Base-by-base conservation (phyloP, 2,113 vertebrate species). In the Ceratotherium simum region DNA sequence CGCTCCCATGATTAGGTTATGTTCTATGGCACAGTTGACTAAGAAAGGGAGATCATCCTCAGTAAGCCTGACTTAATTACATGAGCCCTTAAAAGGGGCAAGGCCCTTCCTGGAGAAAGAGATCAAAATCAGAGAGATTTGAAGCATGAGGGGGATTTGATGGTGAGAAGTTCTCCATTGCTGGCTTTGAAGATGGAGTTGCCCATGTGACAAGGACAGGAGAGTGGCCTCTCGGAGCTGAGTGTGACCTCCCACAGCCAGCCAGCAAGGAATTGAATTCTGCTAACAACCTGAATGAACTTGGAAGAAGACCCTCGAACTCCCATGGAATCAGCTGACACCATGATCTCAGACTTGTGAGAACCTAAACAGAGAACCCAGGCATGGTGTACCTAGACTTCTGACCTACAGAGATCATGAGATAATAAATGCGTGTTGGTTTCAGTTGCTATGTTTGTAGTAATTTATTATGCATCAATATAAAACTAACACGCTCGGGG, bases 221-320 rank as follows among this genome's bases (percentile, higher is more conserved):
- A 51, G 8, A 62, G 14, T 21, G 31, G 21, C 3, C 27, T 90
- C 62, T 56, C 2, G 3, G 39, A 23, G 27, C 21, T 58, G 42
- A 78, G 16, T 0, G 2, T 2, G 18, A 17, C 27, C 8, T 2
- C 46, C 42, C 0, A 1, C 4, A 13, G 31, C 73, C 9, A 89
- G 36, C 3, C 27, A 62, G 39, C 75, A 31, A 93, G 78, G 18
- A 70, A 21, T 14, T 48, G 42, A 85, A 46, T 76, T 90, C n/a
- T 92, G 14, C 87, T 92, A 87, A 60, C 54, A 60, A 21, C 42
- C 4, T 39, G 8, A 78, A 29, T 3, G 48, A 92, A 13, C 31
- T 62, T 64, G 54, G 73, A 75, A 58, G 67, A 85, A 27, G 70
- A 56, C 20, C 21, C 42, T 23, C 18, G 13, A 51, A 17, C 27